A percentile compares a stretch with the other conserved stretches of the same genome.
Conservation (phyloP, 2,888 invertebrate species). For the Mesorhabditis spiculigera region DNA sequence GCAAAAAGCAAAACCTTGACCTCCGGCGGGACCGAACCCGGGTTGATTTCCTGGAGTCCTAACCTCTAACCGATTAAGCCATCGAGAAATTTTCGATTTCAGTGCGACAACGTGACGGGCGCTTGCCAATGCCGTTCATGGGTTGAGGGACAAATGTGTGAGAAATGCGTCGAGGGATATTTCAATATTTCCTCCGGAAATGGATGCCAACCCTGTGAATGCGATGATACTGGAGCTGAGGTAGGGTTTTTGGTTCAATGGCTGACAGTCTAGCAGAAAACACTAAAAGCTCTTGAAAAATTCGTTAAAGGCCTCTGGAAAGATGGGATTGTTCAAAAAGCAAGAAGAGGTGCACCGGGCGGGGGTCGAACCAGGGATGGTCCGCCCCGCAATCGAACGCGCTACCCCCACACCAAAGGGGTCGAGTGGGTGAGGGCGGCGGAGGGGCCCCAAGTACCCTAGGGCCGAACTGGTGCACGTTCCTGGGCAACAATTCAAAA, state of each 20-base stretch:
- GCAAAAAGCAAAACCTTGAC: background rate
- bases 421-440: too few relatives aligned
- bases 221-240: background rate
- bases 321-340: too few relatives aligned
- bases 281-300: too few relatives aligned
- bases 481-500: too few relatives aligned
- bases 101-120: constrained; percentile 59
- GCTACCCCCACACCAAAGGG: too few relatives aligned
- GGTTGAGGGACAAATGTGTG: constrained; percentile 60
- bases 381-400: too few relatives aligned
- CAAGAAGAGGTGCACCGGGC: too few relatives aligned
- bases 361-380: too few relatives aligned
- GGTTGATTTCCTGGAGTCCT: background rate
- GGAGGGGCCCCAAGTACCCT: too few relatives aligned
- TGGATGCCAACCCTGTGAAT: constrained; percentile 39
- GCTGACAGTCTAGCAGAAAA: background rate
- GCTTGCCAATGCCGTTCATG: constrained; percentile 61
- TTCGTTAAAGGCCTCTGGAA: too few relatives aligned
- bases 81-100: constrained; percentile 1
- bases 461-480: too few relatives aligned
- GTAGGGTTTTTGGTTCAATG: background rate
- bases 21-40: background rate
- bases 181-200: constrained; percentile 58
- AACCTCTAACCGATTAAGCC: background rate
- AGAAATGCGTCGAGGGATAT: constrained; percentile 60